Conservation (phyloP, 2,797 vertebrate genomes). For the Graptemys geographica region DNA sequence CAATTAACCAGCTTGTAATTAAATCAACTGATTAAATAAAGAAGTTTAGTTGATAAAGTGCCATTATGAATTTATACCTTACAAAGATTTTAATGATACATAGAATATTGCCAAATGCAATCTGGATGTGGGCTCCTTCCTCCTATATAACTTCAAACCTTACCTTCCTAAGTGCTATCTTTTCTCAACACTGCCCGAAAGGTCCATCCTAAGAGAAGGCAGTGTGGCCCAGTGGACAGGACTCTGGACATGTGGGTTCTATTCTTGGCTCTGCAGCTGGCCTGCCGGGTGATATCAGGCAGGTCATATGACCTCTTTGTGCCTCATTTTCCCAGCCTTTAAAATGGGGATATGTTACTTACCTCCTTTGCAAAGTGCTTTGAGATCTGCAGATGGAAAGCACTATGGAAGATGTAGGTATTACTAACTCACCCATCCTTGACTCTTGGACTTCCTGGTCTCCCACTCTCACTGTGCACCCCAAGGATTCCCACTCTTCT, state of each 20-base stretch:
- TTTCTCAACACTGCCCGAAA: background rate
- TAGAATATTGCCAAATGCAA: constrained; percentile 68
- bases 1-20: constrained; percentile 79
- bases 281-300: rapidly evolving
- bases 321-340: background rate
- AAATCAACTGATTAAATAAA: constrained; percentile 79
- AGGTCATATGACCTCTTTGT: background rate
- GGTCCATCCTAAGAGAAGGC: background rate
- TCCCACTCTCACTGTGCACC: background rate
- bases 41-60: constrained; percentile 77
- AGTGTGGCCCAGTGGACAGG: rapidly evolving
- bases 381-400: background rate
- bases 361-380: background rate
- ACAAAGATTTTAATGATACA: constrained; percentile 72
- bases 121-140: constrained; percentile 17
- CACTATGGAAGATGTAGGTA: background rate
- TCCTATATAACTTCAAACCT: constrained; percentile 13
- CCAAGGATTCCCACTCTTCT: background rate
- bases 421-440: background rate
- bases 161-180: background rate
- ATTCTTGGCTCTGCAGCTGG: background rate
- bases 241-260: background rate
- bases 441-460: background rate
- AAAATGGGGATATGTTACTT: background rate
- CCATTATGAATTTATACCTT: constrained; percentile 68